Base-by-base conservation (phyloP, 2,888 invertebrate species). In the Nebria brevicollis region DNA sequence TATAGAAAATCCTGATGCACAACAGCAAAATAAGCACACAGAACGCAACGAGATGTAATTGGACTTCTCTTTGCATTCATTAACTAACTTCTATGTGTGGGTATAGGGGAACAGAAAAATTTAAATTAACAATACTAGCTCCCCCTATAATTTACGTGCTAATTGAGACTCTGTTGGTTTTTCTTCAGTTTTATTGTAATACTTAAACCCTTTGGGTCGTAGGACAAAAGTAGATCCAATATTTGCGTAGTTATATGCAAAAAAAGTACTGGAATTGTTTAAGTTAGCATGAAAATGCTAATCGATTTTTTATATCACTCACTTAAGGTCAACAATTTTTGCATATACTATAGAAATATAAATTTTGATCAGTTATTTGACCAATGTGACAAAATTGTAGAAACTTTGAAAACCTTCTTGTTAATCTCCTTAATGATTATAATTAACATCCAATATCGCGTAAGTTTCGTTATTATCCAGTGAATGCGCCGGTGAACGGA, bases 51-150 rank as follows among this genome's bases (percentile, higher is more conserved):
- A 72, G 82, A 81, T 75, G 66, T 82, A 80, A 80, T 80, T 80
- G 80, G 75, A 75, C 70, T 75, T 34, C 70, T 80, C 80, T 80
- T 78, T 83, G 84, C 84, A 84, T 84, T 84, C 84, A 84, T 84
- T 84, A 84, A 83, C 83, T 83, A 13, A 54, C 54, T 54, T 13
- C 54, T 54, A 54, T 54, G 54, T 54, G 54, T 11, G 15, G 6
- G 8, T 54, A n/a, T 54, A 15, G 54, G 15, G 20, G 26, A 75
- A 75, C 20, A 25, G 75, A 75, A 80, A 77, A 78, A 72, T 78
- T 72, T 75, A 72, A 75, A 80, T 80, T 75, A 75, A 80, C 80
- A 75, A 72, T 73, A 54, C 54, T 54, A 66, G 25, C n/a, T 25
- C 15, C 74, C 42, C 25, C 34, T 65, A 77, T 78, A 73, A 78